Conservation (phyloP, 2,888 invertebrate genomes). For the Plebejus melissa region DNA sequence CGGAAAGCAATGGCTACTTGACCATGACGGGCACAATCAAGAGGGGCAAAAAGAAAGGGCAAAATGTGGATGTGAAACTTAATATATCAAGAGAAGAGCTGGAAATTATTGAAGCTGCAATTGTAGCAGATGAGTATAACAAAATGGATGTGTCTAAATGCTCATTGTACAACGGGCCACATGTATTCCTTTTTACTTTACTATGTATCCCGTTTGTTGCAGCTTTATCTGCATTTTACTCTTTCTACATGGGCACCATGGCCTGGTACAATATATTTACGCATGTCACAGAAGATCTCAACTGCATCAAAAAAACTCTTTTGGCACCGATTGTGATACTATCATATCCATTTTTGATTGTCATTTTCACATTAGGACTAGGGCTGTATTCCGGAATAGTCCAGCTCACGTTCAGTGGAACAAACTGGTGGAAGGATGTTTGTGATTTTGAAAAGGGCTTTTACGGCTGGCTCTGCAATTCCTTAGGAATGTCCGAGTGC, state of each 20-base stretch:
- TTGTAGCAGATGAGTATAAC: conserved; percentile 77
- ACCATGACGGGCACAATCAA: conserved; percentile 87
- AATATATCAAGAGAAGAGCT: conserved; percentile 85
- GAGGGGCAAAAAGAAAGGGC: conserved; percentile 84
- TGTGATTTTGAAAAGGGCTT: conserved; percentile 88
- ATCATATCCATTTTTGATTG: conserved; percentile 84
- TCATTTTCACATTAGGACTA: conserved; percentile 81
- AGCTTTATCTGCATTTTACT: conserved; percentile 81
- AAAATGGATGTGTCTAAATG: conserved; percentile 79
- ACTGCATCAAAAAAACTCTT: conserved; percentile 80
- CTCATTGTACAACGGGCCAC: conserved; percentile 80
- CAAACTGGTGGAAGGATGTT: conserved; percentile 84
- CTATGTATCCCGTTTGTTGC: conserved; percentile 83
- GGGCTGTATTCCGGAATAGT: conserved; percentile 83
- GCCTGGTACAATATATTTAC: conserved; percentile 88
- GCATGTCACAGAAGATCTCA: conserved; percentile 83
- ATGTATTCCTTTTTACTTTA: conserved; percentile 81
- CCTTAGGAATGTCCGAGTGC: conserved; percentile 83
- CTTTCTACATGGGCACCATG: conserved; percentile 86
- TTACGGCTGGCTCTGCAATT: conserved; percentile 86
- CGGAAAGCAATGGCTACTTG: conserved; percentile 76
- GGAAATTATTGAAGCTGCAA: conserved; percentile 82
- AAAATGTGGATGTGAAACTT: conserved; percentile 84
- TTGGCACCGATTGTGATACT: conserved; percentile 84
- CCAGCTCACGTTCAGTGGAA: conserved; percentile 83